Evolutionary conservation across 2,797 vertebrate genomes (phyloP).

Genomic region (Oophaga sylvatica): DNA sequence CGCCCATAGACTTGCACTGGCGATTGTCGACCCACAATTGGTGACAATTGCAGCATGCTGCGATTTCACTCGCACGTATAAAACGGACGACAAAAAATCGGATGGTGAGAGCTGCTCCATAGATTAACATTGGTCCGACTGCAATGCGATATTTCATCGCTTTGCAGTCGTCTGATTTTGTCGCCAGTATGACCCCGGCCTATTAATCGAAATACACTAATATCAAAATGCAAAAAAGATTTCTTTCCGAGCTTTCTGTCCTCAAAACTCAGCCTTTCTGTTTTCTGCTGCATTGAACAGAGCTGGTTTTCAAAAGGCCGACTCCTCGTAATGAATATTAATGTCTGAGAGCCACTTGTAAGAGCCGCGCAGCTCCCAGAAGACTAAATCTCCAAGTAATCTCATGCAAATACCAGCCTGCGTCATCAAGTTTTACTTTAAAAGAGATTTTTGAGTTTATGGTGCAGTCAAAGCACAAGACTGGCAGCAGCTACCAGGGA

Average conservation of each 20-base stretch:
- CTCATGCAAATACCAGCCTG: background rate
- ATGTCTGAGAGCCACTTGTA: background rate
- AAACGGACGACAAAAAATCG: no score
- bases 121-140: no score
- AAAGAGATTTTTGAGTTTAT: background rate
- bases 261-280: background rate
- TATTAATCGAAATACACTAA: background rate
- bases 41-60: no score
- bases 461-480: background rate
- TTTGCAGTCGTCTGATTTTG: no score
- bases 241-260: background rate
- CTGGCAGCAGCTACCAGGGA: conserved; percentile 1
- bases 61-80: no score
- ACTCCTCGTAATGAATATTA: background rate
- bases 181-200: no score
- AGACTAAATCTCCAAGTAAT: background rate
- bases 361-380: background rate
- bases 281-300: background rate
- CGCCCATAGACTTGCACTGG: no score
- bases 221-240: background rate
- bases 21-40: no score
- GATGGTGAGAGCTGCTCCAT: no score
- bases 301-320: background rate
- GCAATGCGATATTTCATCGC: no score
- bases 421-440: background rate